These are phyloP conservation scores for Nesidiocoris tenuis DNA, from an alignment of 2,888 invertebrate species.

Conservation along the genomic window DNA sequence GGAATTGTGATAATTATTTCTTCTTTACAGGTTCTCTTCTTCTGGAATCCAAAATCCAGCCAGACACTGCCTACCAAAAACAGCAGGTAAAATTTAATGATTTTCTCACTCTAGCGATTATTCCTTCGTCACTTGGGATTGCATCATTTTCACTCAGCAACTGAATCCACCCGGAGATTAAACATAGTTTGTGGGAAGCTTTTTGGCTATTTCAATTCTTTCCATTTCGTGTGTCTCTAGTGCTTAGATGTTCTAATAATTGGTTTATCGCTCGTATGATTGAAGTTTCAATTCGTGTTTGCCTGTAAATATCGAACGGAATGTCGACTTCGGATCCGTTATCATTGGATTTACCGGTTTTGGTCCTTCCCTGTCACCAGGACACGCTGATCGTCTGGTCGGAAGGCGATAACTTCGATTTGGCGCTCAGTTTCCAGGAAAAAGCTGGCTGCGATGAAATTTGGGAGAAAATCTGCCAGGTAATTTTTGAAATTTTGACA, in stretches of 20 bases:
- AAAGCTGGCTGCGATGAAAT: constrained; percentile 99
- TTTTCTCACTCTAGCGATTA: constrained; percentile 8
- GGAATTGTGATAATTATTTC: constrained; percentile 40
- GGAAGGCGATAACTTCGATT: constrained; percentile 97
- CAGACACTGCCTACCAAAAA: constrained; percentile 98
- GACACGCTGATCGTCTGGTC: constrained; percentile 99
- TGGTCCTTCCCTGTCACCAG: constrained; percentile 54
- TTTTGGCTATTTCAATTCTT: no score
- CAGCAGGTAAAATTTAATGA: constrained; percentile 69
- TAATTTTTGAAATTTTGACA: background rate
- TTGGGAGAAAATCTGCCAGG: constrained; percentile 98
- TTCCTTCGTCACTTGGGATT: background rate
- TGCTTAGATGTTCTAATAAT: no score
- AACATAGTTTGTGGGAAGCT: background rate
- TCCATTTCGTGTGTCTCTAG: background rate
- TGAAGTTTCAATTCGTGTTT: no score
- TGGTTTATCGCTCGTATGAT: no score
- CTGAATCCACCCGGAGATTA: background rate
- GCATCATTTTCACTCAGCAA: background rate
- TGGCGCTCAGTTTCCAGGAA: constrained; percentile 99
- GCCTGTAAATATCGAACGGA: no score
- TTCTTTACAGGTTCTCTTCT: constrained; percentile 67
- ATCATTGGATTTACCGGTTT: background rate
- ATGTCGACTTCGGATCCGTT: background rate
- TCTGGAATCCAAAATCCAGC: constrained; percentile 96